These are phyloP conservation scores for Cephalopterus ornatus DNA, from an alignment of 2,113 vertebrate species.

Conservation along the genomic window DNA sequence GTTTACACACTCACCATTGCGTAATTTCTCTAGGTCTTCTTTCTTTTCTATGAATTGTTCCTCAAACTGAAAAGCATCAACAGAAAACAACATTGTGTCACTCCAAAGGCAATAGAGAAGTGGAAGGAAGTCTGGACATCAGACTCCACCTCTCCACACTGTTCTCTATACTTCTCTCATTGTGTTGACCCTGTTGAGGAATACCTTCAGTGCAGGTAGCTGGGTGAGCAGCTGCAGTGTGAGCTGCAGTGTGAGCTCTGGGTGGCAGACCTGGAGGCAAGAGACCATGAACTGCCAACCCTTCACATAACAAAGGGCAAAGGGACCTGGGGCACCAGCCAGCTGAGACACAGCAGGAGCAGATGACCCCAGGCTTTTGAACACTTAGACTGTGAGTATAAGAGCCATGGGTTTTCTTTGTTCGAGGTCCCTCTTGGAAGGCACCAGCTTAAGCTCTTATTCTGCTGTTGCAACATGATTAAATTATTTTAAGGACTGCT, in stretches of 20 bases:
- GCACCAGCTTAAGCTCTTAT: background rate
- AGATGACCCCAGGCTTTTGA: background rate
- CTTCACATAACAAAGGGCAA: background rate
- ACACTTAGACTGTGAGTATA: background rate
- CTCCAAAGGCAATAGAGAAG: background rate
- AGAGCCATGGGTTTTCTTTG: background rate
- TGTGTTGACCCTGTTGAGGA: background rate
- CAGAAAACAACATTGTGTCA: background rate
- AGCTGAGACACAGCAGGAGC: background rate
- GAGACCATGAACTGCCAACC: background rate
- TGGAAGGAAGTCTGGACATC: background rate
- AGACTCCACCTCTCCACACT: background rate
- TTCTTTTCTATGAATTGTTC: slow-evolving; percentile 80
- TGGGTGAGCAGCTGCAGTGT: background rate
- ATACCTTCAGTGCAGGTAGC: background rate
- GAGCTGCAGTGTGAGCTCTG: background rate
- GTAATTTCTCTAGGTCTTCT: slow-evolving; percentile 80
- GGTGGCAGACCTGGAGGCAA: background rate
- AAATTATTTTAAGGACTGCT: background rate
- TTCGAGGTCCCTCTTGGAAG: fast-evolving
- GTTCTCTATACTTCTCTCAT: background rate
- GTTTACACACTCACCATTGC: slow-evolving; percentile 74
- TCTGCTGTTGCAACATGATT: background rate
- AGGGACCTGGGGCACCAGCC: background rate
- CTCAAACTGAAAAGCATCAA: slow-evolving; percentile 81